These are phyloP conservation scores for Drusus annulatus DNA, from an alignment of 1,140 invertebrate genomes.

Conservation along the genomic window DNA sequence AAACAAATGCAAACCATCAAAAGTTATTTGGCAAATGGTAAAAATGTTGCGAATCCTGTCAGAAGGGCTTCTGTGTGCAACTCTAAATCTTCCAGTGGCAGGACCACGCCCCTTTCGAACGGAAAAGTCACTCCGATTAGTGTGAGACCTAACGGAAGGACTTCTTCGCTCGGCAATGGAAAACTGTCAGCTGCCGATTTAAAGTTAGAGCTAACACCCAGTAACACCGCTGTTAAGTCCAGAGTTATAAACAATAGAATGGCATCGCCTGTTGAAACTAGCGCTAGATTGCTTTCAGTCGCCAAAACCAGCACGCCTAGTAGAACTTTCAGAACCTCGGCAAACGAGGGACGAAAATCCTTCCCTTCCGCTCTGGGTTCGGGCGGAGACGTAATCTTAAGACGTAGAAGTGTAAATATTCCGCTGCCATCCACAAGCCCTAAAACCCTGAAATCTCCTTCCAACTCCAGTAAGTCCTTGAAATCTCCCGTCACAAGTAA, in stretches of 20 bases:
- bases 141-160: slow-evolving; percentile 43
- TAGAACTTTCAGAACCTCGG: slow-evolving; percentile 62
- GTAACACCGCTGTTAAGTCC: slow-evolving; percentile 55
- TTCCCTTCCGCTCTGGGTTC: slow-evolving; percentile 61
- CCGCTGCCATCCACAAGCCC: slow-evolving; percentile 42
- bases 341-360: slow-evolving; percentile 64
- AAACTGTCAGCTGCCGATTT: slow-evolving; percentile 57
- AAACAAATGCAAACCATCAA: slow-evolving; percentile 40
- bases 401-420: slow-evolving; percentile 52
- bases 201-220: slow-evolving; percentile 63
- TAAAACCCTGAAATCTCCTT: slow-evolving; percentile 49
- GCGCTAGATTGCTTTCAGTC: slow-evolving; percentile 42
- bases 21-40: slow-evolving; percentile 25
- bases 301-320: slow-evolving; percentile 30
- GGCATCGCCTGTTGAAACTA: slow-evolving; percentile 56
- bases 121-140: slow-evolving; percentile 50
- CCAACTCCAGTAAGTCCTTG: slow-evolving; percentile 23
- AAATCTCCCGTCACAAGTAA: slow-evolving; percentile 39
- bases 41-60: slow-evolving; percentile 29
- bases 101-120: slow-evolving; percentile 48
- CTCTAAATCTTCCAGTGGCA: slow-evolving; percentile 47
- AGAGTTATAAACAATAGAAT: slow-evolving; percentile 55
- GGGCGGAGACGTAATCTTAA: slow-evolving; percentile 10
- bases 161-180: slow-evolving; percentile 22
- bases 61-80: slow-evolving; percentile 21